Base-by-base conservation (phyloP, 2,888 invertebrate genomes). In the Magallana nippona region DNA sequence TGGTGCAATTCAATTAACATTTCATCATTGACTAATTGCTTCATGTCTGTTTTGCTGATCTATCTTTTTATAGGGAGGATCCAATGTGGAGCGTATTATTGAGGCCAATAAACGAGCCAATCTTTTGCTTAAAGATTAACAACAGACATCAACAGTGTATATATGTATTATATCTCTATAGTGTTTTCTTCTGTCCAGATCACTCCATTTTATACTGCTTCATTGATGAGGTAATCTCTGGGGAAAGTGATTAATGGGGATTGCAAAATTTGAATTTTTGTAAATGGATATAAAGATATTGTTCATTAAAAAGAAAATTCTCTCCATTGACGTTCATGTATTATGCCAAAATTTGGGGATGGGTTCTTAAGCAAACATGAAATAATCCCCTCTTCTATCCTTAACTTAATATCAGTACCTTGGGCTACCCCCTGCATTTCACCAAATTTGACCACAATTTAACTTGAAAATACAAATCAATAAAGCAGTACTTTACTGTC, bases 71-170 rank as follows among this genome's bases (percentile, higher is more conserved):
- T 93, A 95, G 95, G 94, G 94, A 62, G 93, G 92, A 89, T 95
- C 98, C 92, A 98, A 98, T 95, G 97, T 98, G 96, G 97, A 97
- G 94, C 97, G 98, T 96, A 98, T 98, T 96, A 97, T 97, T 95
- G 97, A 97, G 95, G 98, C 98, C 94, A 99, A 99, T 95, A 97
- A 98, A 95, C 96, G 98, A 94, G 98, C 98, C 94, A 97, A 98
- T 95, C 98, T 98, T 95, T 97, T 99, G 94, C 97, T 98, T 95
- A 98, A 98, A 87, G 88, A 89, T n/a, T 55, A 80, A 83, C 55
- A 55, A 8, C 32, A 22, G 71, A 71, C 71, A 27, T 60, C 13
- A 27, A 27, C 71, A 27, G 71, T 71, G 71, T 71, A 71, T 27
- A 22, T 71, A 71, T 71, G 11, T 32, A 27, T 71, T 27, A 22